phyloP scores from a whole-genome alignment of 1,140 invertebrate genomes.

The Acarapis woodi region DNA sequence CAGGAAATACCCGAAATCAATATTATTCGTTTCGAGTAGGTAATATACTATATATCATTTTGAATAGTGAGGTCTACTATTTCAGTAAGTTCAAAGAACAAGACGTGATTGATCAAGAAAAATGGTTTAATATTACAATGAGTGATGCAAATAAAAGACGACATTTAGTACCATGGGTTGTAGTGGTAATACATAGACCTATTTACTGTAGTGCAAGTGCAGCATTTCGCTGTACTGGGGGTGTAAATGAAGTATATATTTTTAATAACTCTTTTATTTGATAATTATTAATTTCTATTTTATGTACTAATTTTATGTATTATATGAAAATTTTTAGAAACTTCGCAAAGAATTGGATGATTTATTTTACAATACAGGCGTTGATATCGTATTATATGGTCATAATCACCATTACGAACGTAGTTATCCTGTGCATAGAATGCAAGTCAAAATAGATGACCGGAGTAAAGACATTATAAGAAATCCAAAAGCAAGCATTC shows the following conservation, averaged over 20 bases:
- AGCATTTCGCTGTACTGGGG: slow-evolving; percentile 1
- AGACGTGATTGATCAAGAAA: slow-evolving; percentile 40
- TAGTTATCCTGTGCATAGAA: slow-evolving; percentile 67
- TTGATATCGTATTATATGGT: slow-evolving; percentile 73
- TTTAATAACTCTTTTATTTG: neutral
- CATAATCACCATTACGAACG: slow-evolving; percentile 88
- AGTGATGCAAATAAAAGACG: slow-evolving; percentile 29
- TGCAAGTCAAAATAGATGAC: slow-evolving; percentile 25
- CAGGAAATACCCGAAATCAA: slow-evolving; percentile 34
- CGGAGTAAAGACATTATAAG: slow-evolving; percentile 17
- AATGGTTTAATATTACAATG: slow-evolving; percentile 60
- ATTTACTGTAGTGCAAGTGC: slow-evolving; percentile 64
- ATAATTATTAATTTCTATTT: neutral
- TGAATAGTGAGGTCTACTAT: slow-evolving; percentile 85
- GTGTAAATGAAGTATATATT: neutral
- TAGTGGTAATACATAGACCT: slow-evolving; percentile 72
- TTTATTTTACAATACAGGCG: slow-evolving; percentile 53
- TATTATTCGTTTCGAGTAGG: slow-evolving; percentile 71
- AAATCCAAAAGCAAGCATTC: slow-evolving; percentile 64
- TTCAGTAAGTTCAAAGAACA: slow-evolving; percentile 52
- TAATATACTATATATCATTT: slow-evolving; percentile 57
- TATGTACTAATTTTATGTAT: slow-evolving; percentile 15
- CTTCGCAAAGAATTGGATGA: slow-evolving; percentile 33
- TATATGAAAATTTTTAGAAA: neutral
- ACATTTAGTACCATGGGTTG: slow-evolving; percentile 53